Evolutionary conservation across 1,140 invertebrate species (phyloP), one percentile per base, ranked within the genome.

Genomic region (Leguminivora glycinivorella): DNA sequence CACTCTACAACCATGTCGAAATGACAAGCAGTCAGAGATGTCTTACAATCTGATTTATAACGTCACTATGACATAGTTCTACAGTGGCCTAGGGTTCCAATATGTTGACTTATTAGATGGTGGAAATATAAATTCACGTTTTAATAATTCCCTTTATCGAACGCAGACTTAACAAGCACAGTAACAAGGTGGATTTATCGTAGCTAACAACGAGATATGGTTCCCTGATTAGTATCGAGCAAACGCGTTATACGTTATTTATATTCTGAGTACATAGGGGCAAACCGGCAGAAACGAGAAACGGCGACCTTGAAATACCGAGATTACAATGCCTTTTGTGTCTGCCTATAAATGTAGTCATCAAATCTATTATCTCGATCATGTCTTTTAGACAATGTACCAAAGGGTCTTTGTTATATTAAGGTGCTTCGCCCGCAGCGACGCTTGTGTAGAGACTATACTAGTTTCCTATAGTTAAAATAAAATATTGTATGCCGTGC

Each of bases 211-310:
- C 58, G 26, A 63, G 58, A 63, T 29, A 63, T 63, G 58, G 26
- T 29, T 63, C 26, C 25, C 29, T 63, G 58, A 63, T 63, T 63
- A 63, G 58, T n/a, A 31, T 63, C 26, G 25, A 63, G 17, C 58
- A 52, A 52, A 19, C 26, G 25, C 58, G 25, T 63, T 34, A 63
- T 31, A 26, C 4, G 25, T 17, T 29, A 63, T 63, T 63, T 34
- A 63, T 63, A 63, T 63, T 63, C 58, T 63, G n/a, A 31, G 58
- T 29, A 29, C 58, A 63, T 29, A n/a, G 58, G 14, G 29, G 31
- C 58, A 63, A 34, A 31, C 58, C 25, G 31, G 25, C 58, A 31
- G 58, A 63, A 63, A 31, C 25, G n/a, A 63, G 26, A 26, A 60
- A 63, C 25, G 14, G n/a, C 26, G 58, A 17, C 58, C 29, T 63